Evolutionary conservation across 2,888 invertebrate genomes (phyloP).

Genomic region (Sclerodermus sp.): DNA sequence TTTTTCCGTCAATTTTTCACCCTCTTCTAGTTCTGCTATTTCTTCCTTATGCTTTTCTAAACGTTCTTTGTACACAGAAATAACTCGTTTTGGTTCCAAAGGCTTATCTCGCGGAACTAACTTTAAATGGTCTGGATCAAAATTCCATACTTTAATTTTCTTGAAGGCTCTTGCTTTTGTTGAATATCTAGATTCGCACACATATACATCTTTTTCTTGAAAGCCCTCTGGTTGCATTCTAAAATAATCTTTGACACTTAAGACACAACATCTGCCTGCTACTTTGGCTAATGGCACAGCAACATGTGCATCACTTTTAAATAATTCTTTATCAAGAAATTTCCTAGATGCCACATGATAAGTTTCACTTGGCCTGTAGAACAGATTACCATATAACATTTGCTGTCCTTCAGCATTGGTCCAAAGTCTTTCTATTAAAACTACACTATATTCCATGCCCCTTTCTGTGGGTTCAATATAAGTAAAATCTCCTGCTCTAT

Average conservation of each 20-base stretch:
- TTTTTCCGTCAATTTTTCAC: slow-evolving; percentile 81
- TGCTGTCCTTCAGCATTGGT: slow-evolving; percentile 80
- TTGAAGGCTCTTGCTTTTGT: slow-evolving; percentile 85
- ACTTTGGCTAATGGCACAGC: slow-evolving; percentile 84
- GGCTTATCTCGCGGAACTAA: slow-evolving; percentile 72
- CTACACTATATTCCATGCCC: slow-evolving; percentile 75
- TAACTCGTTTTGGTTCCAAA: slow-evolving; percentile 82
- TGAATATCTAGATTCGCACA: slow-evolving; percentile 94
- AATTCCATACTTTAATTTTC: slow-evolving; percentile 85
- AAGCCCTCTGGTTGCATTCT: slow-evolving; percentile 84
- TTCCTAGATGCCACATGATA: slow-evolving; percentile 93
- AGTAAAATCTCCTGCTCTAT: slow-evolving; percentile 87
- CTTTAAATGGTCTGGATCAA: slow-evolving; percentile 65
- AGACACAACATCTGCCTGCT: slow-evolving; percentile 86
- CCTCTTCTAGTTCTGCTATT: slow-evolving; percentile 79
- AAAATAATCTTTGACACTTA: slow-evolving; percentile 94
- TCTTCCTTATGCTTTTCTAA: slow-evolving; percentile 90
- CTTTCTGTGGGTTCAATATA: slow-evolving; percentile 75
- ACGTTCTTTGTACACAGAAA: slow-evolving; percentile 91
- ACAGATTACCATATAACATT: slow-evolving; percentile 90
- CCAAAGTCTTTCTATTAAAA: slow-evolving; percentile 88
- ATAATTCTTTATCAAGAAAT: slow-evolving; percentile 95
- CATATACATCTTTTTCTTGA: slow-evolving; percentile 90
- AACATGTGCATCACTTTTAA: slow-evolving; percentile 89
- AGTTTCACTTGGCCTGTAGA: slow-evolving; percentile 91